Evolutionary conservation across 53 echinoderm and acorn worm species (phyloP).

Genomic region (Mesocentrotus franciscanus): DNA sequence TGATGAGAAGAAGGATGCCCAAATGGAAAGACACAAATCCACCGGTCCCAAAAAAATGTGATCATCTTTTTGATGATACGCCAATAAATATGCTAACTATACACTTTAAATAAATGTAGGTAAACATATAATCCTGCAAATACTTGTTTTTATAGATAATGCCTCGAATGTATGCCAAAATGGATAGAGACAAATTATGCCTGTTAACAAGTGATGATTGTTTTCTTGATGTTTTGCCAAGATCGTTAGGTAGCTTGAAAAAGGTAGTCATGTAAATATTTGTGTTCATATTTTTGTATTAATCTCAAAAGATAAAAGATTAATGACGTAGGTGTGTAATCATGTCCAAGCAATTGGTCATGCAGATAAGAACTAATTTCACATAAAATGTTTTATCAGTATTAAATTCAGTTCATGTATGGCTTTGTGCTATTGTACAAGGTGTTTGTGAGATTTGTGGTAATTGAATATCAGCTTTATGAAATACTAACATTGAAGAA

Average conservation of each 20-base stretch:
- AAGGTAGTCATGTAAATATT: background rate
- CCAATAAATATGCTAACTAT: background rate
- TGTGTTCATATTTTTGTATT: background rate
- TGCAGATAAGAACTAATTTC: too few species aligned
- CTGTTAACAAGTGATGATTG: background rate
- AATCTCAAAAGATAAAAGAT: background rate
- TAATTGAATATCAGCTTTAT: too few species aligned
- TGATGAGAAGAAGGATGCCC: background rate
- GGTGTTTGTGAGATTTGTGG: too few species aligned
- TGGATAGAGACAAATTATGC: background rate
- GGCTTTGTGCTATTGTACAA: too few species aligned
- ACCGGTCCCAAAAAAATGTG: background rate
- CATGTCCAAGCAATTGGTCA: too few species aligned
- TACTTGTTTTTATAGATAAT: background rate
- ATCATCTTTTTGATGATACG: background rate
- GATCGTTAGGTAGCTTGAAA: background rate
- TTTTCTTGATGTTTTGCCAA: constrained; percentile 1
- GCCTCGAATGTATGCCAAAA: background rate
- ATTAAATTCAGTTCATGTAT: too few species aligned
- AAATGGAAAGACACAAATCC: background rate
- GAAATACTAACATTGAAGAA: too few species aligned
- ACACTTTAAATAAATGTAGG: background rate
- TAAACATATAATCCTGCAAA: background rate
- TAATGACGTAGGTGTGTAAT: background rate
- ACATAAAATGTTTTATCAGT: too few species aligned